Conservation (phyloP, 2,888 invertebrate genomes). For the Chaetogeoica ovagalla region DNA sequence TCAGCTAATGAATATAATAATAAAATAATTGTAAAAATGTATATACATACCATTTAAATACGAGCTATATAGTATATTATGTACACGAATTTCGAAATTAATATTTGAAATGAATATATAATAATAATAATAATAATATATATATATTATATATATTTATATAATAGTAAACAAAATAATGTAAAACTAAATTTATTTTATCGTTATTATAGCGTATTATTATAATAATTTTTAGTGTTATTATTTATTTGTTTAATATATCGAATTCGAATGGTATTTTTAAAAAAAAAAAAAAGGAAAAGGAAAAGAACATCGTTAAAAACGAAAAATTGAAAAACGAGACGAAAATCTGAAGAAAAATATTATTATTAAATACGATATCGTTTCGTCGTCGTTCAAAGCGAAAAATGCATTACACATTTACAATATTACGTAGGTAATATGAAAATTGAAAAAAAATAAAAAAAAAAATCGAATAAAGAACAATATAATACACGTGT, state of each 20-base stretch:
- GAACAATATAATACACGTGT: not conserved
- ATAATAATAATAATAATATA: too few species aligned
- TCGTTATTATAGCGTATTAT: conserved; percentile 19
- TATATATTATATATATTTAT: not conserved
- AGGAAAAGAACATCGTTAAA: not conserved
- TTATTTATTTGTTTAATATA: conserved; percentile 7
- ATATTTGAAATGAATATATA: conserved; percentile 29
- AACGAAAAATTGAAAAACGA: conserved; percentile 27
- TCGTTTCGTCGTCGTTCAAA: conserved; percentile 5
- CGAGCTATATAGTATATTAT: conserved; percentile 35
- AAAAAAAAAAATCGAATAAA: conserved; percentile 8
- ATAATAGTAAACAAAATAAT: conserved; percentile 42
- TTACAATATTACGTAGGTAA: not conserved
- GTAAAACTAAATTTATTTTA: conserved; percentile 35
- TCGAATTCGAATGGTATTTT: too few species aligned
- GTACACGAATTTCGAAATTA: conserved; percentile 45
- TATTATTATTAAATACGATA: conserved; percentile 4
- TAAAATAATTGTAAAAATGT: conserved; percentile 52
- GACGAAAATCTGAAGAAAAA: conserved; percentile 35
- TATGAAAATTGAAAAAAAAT: not conserved
- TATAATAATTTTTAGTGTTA: conserved; percentile 19
- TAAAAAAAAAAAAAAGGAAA: too few species aligned
- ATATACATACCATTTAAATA: conserved; percentile 39
- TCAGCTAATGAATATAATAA: conserved; percentile 47
- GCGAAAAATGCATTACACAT: conserved; percentile 19